Percentiles rank a stretch among this genome's conserved stretches.
Evolutionary conservation across 2,888 invertebrate genomes (phyloP).

Genomic region (Tipula helvola): DNA sequence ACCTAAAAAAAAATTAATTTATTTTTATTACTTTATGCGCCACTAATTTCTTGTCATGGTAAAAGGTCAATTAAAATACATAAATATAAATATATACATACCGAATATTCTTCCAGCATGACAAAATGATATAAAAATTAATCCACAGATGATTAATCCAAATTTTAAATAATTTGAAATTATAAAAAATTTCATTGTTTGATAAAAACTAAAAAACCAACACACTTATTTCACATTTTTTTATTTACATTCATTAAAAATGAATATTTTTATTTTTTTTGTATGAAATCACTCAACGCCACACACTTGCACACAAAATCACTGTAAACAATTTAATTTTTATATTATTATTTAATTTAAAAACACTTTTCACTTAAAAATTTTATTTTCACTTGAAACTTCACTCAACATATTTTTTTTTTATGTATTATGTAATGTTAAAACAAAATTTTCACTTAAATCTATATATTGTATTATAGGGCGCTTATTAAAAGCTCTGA

Average conservation of each 20-base stretch:
- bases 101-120: conserved; percentile 32
- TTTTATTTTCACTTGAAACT: not conserved
- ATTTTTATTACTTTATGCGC: too few relatives aligned
- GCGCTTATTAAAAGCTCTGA: not conserved
- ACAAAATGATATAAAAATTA: conserved; percentile 28
- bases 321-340: not conserved
- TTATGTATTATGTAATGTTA: not conserved
- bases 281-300: not conserved
- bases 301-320: not conserved
- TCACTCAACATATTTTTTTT: not conserved
- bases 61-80: too few relatives aligned
- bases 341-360: not conserved
- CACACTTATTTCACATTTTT: not conserved
- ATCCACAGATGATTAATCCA: conserved; percentile 34
- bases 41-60: not conserved
- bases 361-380: not conserved
- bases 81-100: conserved; percentile 22
- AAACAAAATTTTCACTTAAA: not conserved
- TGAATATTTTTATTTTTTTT: not conserved
- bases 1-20: not conserved
- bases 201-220: not conserved
- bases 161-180: conserved; percentile 16
- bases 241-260: not conserved
- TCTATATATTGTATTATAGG: not conserved
- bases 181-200: not conserved